phyloP scores from a whole-genome alignment of 2,888 invertebrate genomes.

The Parnassius apollo region DNA sequence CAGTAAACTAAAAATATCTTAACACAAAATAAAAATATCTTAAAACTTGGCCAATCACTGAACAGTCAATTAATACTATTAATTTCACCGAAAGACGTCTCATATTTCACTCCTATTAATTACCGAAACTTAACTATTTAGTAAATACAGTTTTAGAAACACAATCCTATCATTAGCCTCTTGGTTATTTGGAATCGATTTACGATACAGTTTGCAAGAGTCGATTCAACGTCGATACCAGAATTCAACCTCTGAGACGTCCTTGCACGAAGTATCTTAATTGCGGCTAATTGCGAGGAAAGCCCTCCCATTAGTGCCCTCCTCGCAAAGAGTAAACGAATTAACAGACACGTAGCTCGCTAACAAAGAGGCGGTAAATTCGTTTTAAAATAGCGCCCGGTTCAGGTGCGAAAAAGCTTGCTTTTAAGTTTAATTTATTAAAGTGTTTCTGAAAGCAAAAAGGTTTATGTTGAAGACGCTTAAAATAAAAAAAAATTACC shows the following conservation, averaged over 20 bases:
- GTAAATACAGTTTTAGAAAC: slow-evolving; percentile 3
- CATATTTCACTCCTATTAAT: slow-evolving; percentile 1
- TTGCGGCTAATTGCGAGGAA: slow-evolving; percentile 76
- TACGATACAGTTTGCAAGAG: slow-evolving; percentile 3
- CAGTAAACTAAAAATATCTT: too few species aligned
- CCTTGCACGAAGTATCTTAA: slow-evolving; percentile 69
- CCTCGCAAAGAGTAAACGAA: slow-evolving; percentile 73
- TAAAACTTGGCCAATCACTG: too few species aligned
- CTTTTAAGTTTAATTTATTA: slow-evolving; percentile 71
- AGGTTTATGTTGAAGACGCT: slow-evolving; percentile 35
- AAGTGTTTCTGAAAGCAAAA: slow-evolving; percentile 47
- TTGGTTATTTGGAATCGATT: slow-evolving; percentile 33
- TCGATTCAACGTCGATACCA: slow-evolving; percentile 22
- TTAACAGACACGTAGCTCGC: slow-evolving; percentile 68
- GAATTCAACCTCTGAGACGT: slow-evolving; percentile 45
- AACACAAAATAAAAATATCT: too few species aligned
- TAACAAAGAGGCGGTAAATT: slow-evolving; percentile 68
- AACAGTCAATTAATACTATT: too few species aligned
- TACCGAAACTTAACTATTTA: slow-evolving; percentile 9
- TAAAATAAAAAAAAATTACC: slow-evolving; percentile 3
- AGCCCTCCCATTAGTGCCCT: slow-evolving; percentile 68
- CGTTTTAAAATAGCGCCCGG: slow-evolving; percentile 64
- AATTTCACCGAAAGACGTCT: too few species aligned
- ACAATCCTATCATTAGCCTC: slow-evolving; percentile 11
- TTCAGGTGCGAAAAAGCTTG: slow-evolving; percentile 71